Base-by-base conservation (phyloP, 2,113 vertebrate species). In the Petaurus breviceps region DNA sequence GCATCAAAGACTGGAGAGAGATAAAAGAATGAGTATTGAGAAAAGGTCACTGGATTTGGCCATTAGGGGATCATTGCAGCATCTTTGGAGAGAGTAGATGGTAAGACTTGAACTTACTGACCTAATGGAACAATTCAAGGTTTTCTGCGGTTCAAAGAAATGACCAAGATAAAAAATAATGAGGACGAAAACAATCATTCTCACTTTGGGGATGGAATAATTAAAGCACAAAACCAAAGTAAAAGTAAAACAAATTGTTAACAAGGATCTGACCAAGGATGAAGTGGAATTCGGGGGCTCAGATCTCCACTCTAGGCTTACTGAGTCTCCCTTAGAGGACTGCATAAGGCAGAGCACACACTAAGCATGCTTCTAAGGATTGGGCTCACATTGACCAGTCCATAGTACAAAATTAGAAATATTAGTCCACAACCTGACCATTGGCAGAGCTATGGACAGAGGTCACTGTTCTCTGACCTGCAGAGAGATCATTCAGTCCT, bases 401-500 rank as follows among this genome's bases (percentile, higher is more conserved):
- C 26, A 25, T n/a, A 12, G 37, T n/a, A 77, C 68, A 77, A n/a
- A 77, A n/a, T 77, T n/a, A n/a, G n/a, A n/a, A n/a, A n/a, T n/a
- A 77, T 77, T 11, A n/a, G 68, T 6, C 37, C 14, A 16, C 68
- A 77, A n/a, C 31, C 0, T 37, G 31, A 3, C 5, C 37, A 77
- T n/a, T 77, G 61, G 47, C 55, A 37, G 10, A 31, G 90, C 31
- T 22, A 53, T 92, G n/a, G 57, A 55, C 14, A 24, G 19, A 51
- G 47, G 24, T 46, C 16, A 68, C 0, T 47, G 1, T 46, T 37
- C 5, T 77, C 4, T 5, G 19, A 12, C 0, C 14, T 1, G 3
- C n/a, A 10, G 37, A 51, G 22, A 61, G 28, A 31, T 8, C 57
- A 61, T 31, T 3, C 10, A 61, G 50, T 51, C 61, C 68, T n/a